Percentiles rank a stretch among this genome's conserved stretches.
Conservation (phyloP, 2,888 invertebrate genomes). For the Lycophotia porphyrea region DNA sequence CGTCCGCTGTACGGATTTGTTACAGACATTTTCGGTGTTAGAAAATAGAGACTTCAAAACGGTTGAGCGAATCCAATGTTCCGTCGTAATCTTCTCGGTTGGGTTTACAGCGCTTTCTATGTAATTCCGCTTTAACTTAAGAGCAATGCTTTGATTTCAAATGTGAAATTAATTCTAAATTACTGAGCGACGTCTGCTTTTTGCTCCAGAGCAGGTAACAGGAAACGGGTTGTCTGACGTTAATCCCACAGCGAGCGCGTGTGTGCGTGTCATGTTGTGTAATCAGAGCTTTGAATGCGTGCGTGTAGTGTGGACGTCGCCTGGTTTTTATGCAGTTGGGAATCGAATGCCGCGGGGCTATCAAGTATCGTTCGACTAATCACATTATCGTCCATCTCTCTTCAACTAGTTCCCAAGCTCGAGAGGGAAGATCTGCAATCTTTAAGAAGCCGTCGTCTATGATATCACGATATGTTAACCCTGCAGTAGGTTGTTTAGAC, state of each 20-base stretch:
- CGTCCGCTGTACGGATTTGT: conserved; percentile 86
- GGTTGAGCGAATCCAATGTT: conserved; percentile 77
- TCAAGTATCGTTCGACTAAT: conserved; percentile 81
- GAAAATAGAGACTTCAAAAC: conserved; percentile 87
- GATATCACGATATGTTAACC: conserved; percentile 73
- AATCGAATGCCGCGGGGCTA: conserved; percentile 77
- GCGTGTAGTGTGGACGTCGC: conserved; percentile 79
- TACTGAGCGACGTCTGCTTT: conserved; percentile 83
- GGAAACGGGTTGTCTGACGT: conserved; percentile 89
- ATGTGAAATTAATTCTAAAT: conserved; percentile 88
- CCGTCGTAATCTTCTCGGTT: conserved; percentile 66
- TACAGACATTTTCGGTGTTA: conserved; percentile 84
- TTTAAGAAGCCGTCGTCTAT: conserved; percentile 70
- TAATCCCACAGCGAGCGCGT: conserved; percentile 80
- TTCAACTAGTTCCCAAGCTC: conserved; percentile 69
- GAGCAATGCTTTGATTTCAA: conserved; percentile 76
- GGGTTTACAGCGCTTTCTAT: conserved; percentile 46
- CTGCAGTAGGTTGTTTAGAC: conserved; percentile 69
- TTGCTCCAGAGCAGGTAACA: conserved; percentile 88
- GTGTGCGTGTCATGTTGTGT: conserved; percentile 80
- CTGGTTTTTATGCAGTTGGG: conserved; percentile 81
- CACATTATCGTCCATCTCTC: conserved; percentile 77
- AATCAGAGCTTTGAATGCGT: conserved; percentile 80
- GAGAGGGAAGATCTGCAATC: conserved; percentile 76
- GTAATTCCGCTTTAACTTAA: conserved; percentile 65